Percentiles rank a stretch among this genome's conserved stretches.
Conservation (phyloP, 2,888 invertebrate genomes). For the Ormyrus rosae region DNA sequence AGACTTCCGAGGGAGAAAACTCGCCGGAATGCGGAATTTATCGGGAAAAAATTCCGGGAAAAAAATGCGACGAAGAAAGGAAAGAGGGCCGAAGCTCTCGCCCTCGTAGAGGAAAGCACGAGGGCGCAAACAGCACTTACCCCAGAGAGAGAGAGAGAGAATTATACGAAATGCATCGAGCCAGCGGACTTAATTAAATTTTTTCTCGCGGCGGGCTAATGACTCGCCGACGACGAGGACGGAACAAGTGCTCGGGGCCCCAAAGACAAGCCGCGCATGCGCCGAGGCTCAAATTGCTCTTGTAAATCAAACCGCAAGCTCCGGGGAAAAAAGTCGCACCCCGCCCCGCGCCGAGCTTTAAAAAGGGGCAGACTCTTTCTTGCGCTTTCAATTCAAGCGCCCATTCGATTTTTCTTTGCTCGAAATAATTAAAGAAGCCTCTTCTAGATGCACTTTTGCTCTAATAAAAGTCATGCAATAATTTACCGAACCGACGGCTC, state of each 20-base stretch:
- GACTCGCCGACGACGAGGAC: not conserved
- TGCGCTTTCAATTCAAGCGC: not conserved
- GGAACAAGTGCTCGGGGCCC: not conserved
- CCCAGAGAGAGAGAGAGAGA: not conserved
- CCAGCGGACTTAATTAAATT: constrained; percentile 53
- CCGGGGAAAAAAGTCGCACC: not conserved
- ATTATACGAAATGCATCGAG: constrained; percentile 35
- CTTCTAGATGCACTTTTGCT: no score
- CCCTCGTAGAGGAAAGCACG: not conserved
- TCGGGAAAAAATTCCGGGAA: not conserved
- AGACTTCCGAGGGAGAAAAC: not conserved
- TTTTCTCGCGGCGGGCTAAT: constrained; percentile 44
- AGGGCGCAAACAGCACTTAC: not conserved
- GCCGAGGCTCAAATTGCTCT: constrained; percentile 14
- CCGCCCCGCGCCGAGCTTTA: not conserved
- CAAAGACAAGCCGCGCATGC: not conserved
- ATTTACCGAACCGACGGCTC: no score
- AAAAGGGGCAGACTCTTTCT: not conserved
- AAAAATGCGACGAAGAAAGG: not conserved
- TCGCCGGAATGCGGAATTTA: constrained; percentile 12
- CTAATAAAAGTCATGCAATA: no score
- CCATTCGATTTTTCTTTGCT: constrained; percentile 1
- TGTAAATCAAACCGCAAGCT: constrained; percentile 35
- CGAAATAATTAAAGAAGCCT: constrained; percentile 18
- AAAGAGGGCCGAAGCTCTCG: not conserved